These are phyloP conservation scores for Pedetes capensis DNA, from an alignment of 2,113 vertebrate species.

Conservation along the genomic window DNA sequence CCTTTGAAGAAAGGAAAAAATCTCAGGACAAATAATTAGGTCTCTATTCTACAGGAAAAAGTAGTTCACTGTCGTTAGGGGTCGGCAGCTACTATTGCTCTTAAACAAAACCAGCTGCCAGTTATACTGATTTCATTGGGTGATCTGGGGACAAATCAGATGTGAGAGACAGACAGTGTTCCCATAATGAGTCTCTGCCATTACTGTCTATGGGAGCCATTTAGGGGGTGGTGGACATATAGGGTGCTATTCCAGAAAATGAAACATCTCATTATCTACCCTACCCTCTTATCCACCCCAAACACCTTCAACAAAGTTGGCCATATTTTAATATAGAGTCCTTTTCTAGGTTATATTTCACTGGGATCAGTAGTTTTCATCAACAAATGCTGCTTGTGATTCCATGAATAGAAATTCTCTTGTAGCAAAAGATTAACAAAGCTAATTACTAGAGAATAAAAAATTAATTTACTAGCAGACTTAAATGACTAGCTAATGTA, in stretches of 20 bases:
- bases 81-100: slow-evolving; percentile 12
- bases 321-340: neutral
- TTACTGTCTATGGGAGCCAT: neutral
- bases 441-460: slow-evolving; percentile 67
- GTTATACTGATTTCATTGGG: neutral
- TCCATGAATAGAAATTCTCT: slow-evolving; percentile 53
- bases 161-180: neutral
- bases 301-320: neutral
- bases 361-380: slow-evolving; percentile 46
- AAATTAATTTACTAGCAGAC: slow-evolving; percentile 69
- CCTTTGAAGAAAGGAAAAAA: slow-evolving; percentile 60
- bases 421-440: slow-evolving; percentile 63
- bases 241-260: slow-evolving; percentile 4
- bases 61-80: neutral
- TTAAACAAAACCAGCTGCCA: slow-evolving; percentile 40
- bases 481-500: slow-evolving; percentile 48
- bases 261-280: neutral
- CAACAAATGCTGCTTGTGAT: slow-evolving; percentile 45
- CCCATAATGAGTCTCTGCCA: neutral
- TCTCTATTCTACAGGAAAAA: slow-evolving; percentile 40
- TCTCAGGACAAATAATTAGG: slow-evolving; percentile 15
- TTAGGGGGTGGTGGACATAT: neutral
- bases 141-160: slow-evolving; percentile 4
- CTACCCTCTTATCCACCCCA: too few relatives aligned
- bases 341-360: slow-evolving; percentile 49